Conservation (phyloP, 1,140 invertebrate genomes). For the Pseudomyrmex gracilis region DNA sequence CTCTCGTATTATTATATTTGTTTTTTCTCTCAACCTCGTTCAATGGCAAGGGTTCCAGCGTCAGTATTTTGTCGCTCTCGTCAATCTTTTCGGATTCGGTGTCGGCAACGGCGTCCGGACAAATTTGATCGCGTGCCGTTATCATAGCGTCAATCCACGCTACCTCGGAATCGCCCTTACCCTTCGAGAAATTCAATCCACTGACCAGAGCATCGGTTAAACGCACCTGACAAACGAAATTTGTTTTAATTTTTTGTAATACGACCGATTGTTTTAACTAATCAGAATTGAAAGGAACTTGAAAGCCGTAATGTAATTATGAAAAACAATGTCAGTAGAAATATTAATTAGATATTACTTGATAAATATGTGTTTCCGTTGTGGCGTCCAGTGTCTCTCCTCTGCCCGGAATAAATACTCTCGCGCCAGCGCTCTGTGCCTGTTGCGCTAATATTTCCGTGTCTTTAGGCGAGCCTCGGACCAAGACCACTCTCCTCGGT, state of each 20-base stretch:
- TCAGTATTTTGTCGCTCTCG: slow-evolving; percentile 89
- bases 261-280: not conserved
- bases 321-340: not conserved
- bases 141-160: slow-evolving; percentile 96
- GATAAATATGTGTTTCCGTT: slow-evolving; percentile 99
- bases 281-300: slow-evolving; percentile 15
- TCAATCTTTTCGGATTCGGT: slow-evolving; percentile 79
- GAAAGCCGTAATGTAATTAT: not conserved
- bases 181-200: slow-evolving; percentile 93
- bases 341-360: slow-evolving; percentile 87
- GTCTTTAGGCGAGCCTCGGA: slow-evolving; percentile 88
- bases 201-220: slow-evolving; percentile 96
- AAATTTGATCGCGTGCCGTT: slow-evolving; percentile 86
- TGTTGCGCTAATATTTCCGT: slow-evolving; percentile 88
- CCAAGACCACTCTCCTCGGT: slow-evolving; percentile 92
- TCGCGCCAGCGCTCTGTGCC: slow-evolving; percentile 88
- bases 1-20: not conserved
- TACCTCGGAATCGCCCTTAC: slow-evolving; percentile 93
- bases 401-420: slow-evolving; percentile 93
- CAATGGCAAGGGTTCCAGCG: slow-evolving; percentile 89
- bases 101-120: slow-evolving; percentile 81
- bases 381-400: slow-evolving; percentile 98
- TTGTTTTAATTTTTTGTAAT: not conserved
- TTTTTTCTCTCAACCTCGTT: slow-evolving; percentile 79
- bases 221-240: slow-evolving; percentile 88